These are phyloP conservation scores for Lutjanus erythropterus DNA, from an alignment of 2,113 vertebrate species.

Conservation along the genomic window DNA sequence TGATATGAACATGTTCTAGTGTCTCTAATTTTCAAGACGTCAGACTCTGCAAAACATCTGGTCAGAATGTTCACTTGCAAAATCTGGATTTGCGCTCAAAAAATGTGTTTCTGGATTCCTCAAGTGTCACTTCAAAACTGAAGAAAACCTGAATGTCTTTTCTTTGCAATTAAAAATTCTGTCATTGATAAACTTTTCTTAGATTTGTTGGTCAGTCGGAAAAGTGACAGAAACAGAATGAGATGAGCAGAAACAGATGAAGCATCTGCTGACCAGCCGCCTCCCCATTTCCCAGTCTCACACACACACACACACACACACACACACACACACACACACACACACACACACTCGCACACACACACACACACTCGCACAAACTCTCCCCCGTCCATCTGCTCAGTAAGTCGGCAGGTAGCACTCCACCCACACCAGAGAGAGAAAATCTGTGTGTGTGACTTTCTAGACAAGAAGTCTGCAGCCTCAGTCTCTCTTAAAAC, in stretches of 20 bases:
- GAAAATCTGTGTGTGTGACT: not conserved
- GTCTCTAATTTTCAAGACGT: no score
- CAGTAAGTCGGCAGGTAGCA: not conserved
- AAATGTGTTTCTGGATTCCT: not conserved
- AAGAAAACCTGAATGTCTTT: not conserved
- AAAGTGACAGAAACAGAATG: not conserved
- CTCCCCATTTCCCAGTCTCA: not conserved
- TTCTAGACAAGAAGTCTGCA: not conserved
- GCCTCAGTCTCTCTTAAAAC: not conserved
- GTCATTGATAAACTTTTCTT: not conserved
- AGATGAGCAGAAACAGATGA: not conserved
- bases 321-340: not conserved
- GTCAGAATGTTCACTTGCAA: not conserved
- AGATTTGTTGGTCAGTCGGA: not conserved
- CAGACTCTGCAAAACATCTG: not conserved
- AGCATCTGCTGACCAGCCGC: slow-evolving; percentile 11
- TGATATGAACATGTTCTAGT: no score
- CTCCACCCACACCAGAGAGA: slow-evolving; percentile 7
- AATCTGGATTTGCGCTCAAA: not conserved
- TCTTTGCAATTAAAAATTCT: not conserved
- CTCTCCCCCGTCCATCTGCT: not conserved
- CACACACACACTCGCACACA: slow-evolving; percentile 1
- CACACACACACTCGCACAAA: not conserved
- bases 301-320: slow-evolving; percentile 7
- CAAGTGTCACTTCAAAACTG: not conserved